Evolutionary conservation across 2,797 vertebrate species (phyloP), one percentile per base, ranked within the genome.

Genomic region (Sparus aurata): DNA sequence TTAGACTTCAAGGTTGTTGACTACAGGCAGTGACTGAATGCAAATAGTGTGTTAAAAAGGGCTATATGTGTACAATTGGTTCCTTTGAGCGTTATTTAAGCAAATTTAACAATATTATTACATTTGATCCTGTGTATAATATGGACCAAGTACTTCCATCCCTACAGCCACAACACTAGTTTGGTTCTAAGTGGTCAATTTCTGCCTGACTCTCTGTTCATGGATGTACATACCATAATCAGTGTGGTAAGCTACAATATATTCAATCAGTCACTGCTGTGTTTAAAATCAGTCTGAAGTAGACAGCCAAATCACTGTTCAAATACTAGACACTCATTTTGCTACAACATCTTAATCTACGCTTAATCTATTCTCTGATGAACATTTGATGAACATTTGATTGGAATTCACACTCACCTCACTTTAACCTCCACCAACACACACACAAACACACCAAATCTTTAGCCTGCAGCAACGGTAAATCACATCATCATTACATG

Each of bases 401-500:
- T 3, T 67, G n/a, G 34, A 22, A 18, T 12, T 43, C 30, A 52
- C 13, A 30, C 22, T 45, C 47, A 45, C 34, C 52, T 43, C 3
- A 49, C 52, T 50, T 64, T 4, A 27, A 30, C 59, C 41, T 69
- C 23, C n/a, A 5, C 4, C 16, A 16, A 16, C 5, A 34, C 8
- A 34, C 8, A 25, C 25, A 25, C 25, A 27, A 27, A 27, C 27
- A 27, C n/a, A 5, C 4, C 16, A 12, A 16, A 5, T 22, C 16
- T 43, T 53, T 9, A 47, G 0, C 46, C 53, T 62, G 52, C 47
- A 6, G 53, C 23, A 22, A n/a, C 18, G 54, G 0, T 54, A 74
- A 73, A 63, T 64, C 63, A 68, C 4, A 34, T 54, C 59, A 57
- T 43, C 10, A 59, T 38, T n/a, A 16, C 58, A 15, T 25, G 55